Conservation (phyloP, 23 tunicate species). For the Trididemnum nubilum region DNA sequence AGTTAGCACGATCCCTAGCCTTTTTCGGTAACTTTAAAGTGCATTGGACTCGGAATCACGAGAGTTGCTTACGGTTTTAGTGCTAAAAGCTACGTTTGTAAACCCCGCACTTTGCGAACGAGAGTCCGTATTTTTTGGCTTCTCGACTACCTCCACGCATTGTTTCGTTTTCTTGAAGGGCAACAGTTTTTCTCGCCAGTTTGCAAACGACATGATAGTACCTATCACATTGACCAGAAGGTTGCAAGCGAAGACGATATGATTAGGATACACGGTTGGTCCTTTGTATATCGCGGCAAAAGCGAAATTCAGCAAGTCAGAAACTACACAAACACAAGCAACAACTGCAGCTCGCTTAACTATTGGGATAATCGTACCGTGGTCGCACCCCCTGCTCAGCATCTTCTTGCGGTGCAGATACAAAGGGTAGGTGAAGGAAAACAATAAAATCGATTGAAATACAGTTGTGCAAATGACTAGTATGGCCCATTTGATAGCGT, state of each 20-base stretch:
- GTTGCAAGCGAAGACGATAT: conserved; percentile 33
- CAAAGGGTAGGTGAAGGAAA: conserved; percentile 41
- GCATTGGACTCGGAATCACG: no score
- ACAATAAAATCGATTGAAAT: conserved; percentile 24
- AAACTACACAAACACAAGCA: conserved; percentile 27
- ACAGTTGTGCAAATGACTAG: conserved; percentile 26
- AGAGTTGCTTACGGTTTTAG: no score
- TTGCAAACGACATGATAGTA: conserved; percentile 24
- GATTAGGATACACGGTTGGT: conserved; percentile 26
- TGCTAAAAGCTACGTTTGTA: no score
- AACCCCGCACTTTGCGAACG: no score
- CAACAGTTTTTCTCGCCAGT: conserved; percentile 41
- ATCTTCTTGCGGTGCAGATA: conserved; percentile 40
- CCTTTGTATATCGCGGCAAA: conserved; percentile 37
- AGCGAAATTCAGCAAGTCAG: conserved; percentile 22
- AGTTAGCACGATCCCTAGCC: no score
- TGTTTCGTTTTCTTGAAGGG: conserved; percentile 9
- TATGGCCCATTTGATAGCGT: conserved; percentile 28
- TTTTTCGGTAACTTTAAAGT: no score
- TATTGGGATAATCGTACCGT: conserved; percentile 2
- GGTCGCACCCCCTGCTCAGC: conserved; percentile 16
- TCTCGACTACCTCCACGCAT: no score
- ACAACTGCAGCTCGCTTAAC: conserved; percentile 31
- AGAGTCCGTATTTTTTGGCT: no score
- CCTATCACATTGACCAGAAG: conserved; percentile 29